Evolutionary conservation across 2,888 invertebrate genomes (phyloP).

Genomic region (Deilephila porcellus): DNA sequence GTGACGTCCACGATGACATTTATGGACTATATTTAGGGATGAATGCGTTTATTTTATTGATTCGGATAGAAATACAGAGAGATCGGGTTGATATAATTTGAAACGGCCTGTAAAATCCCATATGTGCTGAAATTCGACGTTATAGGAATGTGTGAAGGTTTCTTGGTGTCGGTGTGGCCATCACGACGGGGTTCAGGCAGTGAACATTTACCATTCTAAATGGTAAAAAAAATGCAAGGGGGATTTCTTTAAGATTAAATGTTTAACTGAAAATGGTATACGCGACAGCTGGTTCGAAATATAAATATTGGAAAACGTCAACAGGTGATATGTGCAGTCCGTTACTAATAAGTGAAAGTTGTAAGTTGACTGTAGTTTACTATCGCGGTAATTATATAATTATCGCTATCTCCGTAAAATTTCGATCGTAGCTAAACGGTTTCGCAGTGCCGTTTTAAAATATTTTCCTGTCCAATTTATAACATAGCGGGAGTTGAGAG

Average conservation of each 20-base stretch:
- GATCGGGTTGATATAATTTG: too few species aligned
- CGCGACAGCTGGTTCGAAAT: neutral
- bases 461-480: neutral
- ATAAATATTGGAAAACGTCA: conserved; percentile 23
- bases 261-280: too few species aligned
- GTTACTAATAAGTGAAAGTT: conserved; percentile 33
- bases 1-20: conserved; percentile 14
- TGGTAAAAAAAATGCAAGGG: too few species aligned
- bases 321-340: conserved; percentile 17
- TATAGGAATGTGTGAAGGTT: too few species aligned
- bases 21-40: conserved; percentile 11
- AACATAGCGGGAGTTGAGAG: neutral
- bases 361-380: conserved; percentile 29
- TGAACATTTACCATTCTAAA: too few species aligned
- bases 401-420: conserved; percentile 30
- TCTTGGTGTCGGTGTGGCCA: too few species aligned
- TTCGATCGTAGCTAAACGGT: conserved; percentile 8
- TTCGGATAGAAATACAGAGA: neutral
- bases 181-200: too few species aligned
- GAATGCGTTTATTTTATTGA: neutral
- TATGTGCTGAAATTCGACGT: too few species aligned
- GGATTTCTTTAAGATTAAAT: too few species aligned
- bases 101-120: too few species aligned
- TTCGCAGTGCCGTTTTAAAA: neutral
- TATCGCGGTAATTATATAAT: conserved; percentile 32